A percentile compares a stretch with the other conserved stretches of the same genome.
Conservation (phyloP, 64 coral and sea anemone species). For the Cladopsammia gracilis region DNA sequence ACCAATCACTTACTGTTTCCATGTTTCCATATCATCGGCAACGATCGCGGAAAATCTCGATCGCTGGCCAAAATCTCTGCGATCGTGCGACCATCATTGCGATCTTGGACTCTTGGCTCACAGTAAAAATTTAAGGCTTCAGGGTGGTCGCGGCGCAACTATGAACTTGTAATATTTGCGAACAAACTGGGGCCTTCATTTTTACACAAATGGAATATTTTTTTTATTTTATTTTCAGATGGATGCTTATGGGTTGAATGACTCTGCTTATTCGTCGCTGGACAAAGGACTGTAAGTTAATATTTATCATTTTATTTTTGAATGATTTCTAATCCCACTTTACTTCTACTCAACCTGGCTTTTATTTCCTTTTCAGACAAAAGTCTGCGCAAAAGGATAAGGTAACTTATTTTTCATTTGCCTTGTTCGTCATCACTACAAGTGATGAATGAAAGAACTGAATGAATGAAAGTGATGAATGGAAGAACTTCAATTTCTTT, state of each 20-base stretch:
- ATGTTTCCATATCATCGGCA: no score
- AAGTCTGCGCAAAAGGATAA: conserved; percentile 92
- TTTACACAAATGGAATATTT: background rate
- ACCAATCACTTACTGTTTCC: no score
- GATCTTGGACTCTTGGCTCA: no score
- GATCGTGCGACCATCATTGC: background rate
- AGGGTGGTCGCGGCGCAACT: no score
- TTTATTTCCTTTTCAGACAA: conserved; percentile 49
- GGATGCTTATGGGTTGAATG: conserved; percentile 74
- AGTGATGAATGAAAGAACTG: no score
- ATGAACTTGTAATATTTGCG: background rate
- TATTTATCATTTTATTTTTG: background rate
- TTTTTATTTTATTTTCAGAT: conserved; percentile 55
- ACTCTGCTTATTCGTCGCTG: conserved; percentile 77
- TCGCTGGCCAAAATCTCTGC: no score
- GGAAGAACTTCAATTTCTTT: no score
- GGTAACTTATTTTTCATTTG: conserved; percentile 27
- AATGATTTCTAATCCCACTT: background rate
- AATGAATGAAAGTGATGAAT: no score
- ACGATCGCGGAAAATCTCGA: no score
- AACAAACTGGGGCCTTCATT: background rate
- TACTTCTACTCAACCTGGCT: background rate
- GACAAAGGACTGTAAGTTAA: conserved; percentile 89
- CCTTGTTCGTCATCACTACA: background rate
- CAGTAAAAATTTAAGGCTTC: no score